Percentiles rank a stretch among this genome's conserved stretches.
phyloP scores from a whole-genome alignment of 2,888 invertebrate genomes.

The Stictocephala bisonia region DNA sequence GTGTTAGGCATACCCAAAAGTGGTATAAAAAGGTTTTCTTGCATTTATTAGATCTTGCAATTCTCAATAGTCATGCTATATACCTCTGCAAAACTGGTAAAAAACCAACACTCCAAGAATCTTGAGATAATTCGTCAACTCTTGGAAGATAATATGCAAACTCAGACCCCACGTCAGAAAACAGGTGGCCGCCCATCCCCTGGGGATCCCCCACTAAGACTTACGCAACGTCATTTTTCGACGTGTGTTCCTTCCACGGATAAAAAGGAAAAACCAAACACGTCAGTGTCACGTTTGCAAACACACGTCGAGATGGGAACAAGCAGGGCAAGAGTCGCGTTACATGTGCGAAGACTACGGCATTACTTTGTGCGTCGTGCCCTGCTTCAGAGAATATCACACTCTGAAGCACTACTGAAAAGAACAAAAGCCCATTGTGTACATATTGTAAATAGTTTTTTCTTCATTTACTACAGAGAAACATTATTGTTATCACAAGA shows the following conservation, averaged over 20 bases:
- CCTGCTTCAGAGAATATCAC: no score
- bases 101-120: slow-evolving; percentile 36
- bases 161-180: background rate
- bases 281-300: slow-evolving; percentile 5
- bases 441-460: no score
- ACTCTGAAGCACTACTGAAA: no score
- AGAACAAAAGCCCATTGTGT: no score
- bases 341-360: background rate
- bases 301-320: background rate
- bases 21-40: no score
- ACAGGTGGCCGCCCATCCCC: slow-evolving; percentile 31
- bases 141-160: slow-evolving; percentile 22
- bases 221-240: slow-evolving; percentile 36
- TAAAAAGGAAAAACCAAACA: slow-evolving; percentile 11
- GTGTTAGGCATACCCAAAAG: slow-evolving; percentile 24
- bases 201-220: slow-evolving; percentile 1
- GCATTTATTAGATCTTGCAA: slow-evolving; percentile 25
- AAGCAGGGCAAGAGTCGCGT: background rate
- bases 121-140: slow-evolving; percentile 21
- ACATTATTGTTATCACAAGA: no score
- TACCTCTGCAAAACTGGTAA: slow-evolving; percentile 18
- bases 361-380: background rate
- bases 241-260: slow-evolving; percentile 27
- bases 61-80: slow-evolving; percentile 21
- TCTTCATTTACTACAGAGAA: no score